Percentiles rank a stretch among this genome's conserved stretches.
Conservation (phyloP, 35 echinoderm and acorn worm species). For the Eucidaris tribuloides region DNA sequence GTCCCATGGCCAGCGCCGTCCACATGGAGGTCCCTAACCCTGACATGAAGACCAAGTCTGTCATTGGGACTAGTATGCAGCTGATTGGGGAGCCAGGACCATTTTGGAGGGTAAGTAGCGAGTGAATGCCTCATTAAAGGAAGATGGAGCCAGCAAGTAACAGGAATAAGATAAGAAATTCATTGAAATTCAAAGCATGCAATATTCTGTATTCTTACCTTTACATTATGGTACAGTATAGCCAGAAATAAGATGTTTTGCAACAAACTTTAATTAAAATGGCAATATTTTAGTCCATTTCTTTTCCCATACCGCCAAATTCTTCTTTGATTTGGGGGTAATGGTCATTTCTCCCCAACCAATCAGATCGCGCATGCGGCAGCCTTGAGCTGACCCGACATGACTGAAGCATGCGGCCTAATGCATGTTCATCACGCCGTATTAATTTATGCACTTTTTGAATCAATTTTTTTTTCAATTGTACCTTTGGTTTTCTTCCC, state of each 20-base stretch:
- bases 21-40: constrained; percentile 65
- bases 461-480: background rate
- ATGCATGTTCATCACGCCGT: too few species aligned
- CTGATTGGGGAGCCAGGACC: constrained; percentile 81
- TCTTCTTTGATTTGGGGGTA: too few species aligned
- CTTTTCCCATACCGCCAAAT: background rate
- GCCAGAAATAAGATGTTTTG: too few species aligned
- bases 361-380: too few species aligned
- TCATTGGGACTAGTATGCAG: constrained; percentile 70
- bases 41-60: constrained; percentile 42
- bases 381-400: too few species aligned
- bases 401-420: background rate
- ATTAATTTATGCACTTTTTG: too few species aligned
- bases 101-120: constrained; percentile 86
- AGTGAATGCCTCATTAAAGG: background rate
- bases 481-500: background rate
- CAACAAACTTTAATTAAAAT: background rate
- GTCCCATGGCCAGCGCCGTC: constrained; percentile 30
- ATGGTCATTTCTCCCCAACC: too few species aligned
- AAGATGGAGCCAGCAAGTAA: background rate
- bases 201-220: too few species aligned
- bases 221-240: too few species aligned
- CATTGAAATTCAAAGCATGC: too few species aligned
- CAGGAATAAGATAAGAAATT: too few species aligned
- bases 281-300: too few species aligned